Evolutionary conservation across 2,113 vertebrate genomes (phyloP), one percentile per base, ranked within the genome.

Genomic region (Podarcis cretensis): DNA sequence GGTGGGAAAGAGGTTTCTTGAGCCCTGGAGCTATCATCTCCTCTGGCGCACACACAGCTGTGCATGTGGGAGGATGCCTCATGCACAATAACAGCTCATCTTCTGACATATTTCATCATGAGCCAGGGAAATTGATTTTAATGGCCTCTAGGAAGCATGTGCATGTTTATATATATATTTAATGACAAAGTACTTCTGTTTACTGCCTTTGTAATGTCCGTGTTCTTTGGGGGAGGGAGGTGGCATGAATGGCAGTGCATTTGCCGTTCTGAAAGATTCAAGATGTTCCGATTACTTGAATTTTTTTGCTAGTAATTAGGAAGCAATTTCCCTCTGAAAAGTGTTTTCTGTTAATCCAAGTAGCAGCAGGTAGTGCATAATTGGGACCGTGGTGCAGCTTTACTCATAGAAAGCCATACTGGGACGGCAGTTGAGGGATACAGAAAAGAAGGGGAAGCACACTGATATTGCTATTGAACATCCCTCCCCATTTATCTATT

Each of bases 271-370:
- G 35, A 71, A 86, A 86, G 48, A 71, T 57, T 59, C 81, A 86
- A 86, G 59, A 82, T 93, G 59, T 91, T 89, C 81, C 93, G 94
- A 94, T 94, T 96, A 81, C 86, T 54, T 93, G 78, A 84, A 32
- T 9, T 73, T 91, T 91, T 89, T 93, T 89, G 75, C 43, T 84
- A 30, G 93, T 91, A 95, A 95, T 95, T 95, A 91, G 79, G 89
- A 90, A 88, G 89, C 93, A 91, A 95, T 95, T 94, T 68, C 90
- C 48, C 89, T 90, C 89, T 83, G 95, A 90, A 88, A 92, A 81
- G 82, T 85, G 88, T 91, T 95, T 89, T 94, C 83, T 94, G 66
- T 94, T 93, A 93, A 94, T 96, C 92, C 89, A 92, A 87, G 74
- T 69, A 95, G 84, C 92, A 94, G 90, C 92, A 94, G 91, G 92